Evolutionary conservation across 2,113 vertebrate species (phyloP), one percentile per base, ranked within the genome.

Genomic region (Galbula dea): DNA sequence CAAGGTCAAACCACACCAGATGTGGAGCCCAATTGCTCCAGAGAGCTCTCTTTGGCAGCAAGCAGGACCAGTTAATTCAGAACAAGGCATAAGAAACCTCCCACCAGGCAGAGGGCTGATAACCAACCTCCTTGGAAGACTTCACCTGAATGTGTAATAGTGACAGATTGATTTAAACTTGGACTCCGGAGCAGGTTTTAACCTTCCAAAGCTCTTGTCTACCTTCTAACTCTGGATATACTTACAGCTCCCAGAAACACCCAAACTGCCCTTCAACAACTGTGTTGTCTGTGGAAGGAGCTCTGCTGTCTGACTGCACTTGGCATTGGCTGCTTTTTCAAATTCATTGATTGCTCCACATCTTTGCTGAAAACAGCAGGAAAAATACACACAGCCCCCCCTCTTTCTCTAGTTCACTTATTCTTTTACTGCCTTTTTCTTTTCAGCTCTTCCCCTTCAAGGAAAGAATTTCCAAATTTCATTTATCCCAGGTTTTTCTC

Each of bases 281-380:
- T 69, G 22, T 21, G 29, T 3, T 82, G 62, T 51, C 62, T 48
- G 36, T 12, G 37, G 49, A 43, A 90, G 82, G 13, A 46, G 58
- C 41, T 58, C 67, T 3, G 0, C 5, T 39, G 54, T 17, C 52
- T 93, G 43, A 75, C n/a, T 55, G 72, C 63, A 76, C 69, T 66
- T 80, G 57, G 78, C 87, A 94, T 80, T 77, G 83, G 79, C 75
- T 86, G 71, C 51, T 86, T 89, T 85, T 83, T 89, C 84, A 76
- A 3, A 68, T 69, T 32, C 63, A 48, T 1, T 87, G 71, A 86
- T 46, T 66, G 67, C 48, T 59, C n/a, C 51, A 23, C 51, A 54
- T 36, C 85, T 86, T 67, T 49, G 46, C 68, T 83, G 85, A 83
- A 80, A 54, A 41, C 0, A 0, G 39, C 48, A 75, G 52, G 30